Evolutionary conservation across 2,113 vertebrate genomes (phyloP).

Genomic region (Glareola pratincola): DNA sequence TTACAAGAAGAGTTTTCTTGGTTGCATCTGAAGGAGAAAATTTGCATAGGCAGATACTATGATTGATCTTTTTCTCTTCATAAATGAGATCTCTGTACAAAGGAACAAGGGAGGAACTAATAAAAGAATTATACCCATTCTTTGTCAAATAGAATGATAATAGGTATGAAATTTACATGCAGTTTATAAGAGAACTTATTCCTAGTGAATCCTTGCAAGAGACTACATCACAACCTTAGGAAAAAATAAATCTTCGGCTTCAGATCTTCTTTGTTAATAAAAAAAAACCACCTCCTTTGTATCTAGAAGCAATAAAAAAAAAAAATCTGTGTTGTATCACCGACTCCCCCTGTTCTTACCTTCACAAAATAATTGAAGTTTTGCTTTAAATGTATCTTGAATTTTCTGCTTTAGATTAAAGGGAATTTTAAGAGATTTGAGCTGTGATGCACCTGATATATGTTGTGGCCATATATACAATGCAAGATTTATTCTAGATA

Average conservation of each 20-base stretch:
- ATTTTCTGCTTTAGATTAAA: background rate
- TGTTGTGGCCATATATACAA: background rate
- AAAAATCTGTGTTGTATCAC: background rate
- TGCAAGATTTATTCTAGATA: background rate
- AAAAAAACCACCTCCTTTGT: background rate
- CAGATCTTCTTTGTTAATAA: background rate
- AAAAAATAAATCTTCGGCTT: background rate
- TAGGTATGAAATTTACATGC: background rate
- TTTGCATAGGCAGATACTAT: background rate
- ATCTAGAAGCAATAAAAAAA: background rate
- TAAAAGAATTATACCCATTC: background rate
- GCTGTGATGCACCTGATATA: background rate
- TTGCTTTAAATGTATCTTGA: background rate
- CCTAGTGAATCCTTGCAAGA: background rate
- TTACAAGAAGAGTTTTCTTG: background rate
- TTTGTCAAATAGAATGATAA: background rate
- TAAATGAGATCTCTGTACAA: background rate
- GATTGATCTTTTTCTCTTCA: background rate
- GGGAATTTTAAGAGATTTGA: background rate
- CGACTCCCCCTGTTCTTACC: rapidly evolving
- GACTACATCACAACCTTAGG: background rate
- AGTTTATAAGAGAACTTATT: background rate
- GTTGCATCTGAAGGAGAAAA: background rate
- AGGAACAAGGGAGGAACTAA: background rate
- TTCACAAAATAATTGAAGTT: background rate